Evolutionary conservation across 2,888 invertebrate species (phyloP).

Genomic region (Operophtera brumata): DNA sequence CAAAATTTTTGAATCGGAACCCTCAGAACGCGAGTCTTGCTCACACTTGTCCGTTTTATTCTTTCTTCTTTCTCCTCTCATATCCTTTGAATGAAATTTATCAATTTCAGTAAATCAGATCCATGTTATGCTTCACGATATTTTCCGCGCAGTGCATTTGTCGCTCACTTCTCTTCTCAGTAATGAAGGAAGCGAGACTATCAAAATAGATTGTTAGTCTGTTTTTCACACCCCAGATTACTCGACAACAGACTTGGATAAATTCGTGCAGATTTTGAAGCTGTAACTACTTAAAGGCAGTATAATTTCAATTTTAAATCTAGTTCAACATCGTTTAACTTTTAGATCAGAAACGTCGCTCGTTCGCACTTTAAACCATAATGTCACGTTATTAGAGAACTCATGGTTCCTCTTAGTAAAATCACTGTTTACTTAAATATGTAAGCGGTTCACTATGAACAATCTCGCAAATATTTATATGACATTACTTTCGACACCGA

Average conservation of each 20-base stretch:
- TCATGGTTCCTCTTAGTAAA: too few species aligned
- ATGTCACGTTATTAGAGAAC: too few species aligned
- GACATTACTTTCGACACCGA: too few species aligned
- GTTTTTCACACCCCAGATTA: conserved; percentile 33
- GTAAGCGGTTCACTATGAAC: too few species aligned
- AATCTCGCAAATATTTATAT: too few species aligned
- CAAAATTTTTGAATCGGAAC: too few species aligned
- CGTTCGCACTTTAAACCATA: too few species aligned
- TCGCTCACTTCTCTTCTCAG: conserved; percentile 32
- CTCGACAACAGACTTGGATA: conserved; percentile 15
- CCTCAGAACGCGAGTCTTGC: too few species aligned
- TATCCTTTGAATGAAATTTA: neutral
- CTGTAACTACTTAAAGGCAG: conserved; percentile 8
- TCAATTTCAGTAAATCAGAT: conserved; percentile 18
- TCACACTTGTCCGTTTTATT: too few species aligned
- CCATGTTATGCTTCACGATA: conserved; percentile 40
- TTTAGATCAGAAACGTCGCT: neutral
- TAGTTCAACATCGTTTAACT: neutral
- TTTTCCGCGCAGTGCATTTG: conserved; percentile 44
- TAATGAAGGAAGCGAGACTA: conserved; percentile 45
- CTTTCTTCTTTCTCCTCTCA: too few species aligned
- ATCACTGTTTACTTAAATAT: too few species aligned
- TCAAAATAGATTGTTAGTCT: conserved; percentile 46
- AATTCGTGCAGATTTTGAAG: conserved; percentile 10
- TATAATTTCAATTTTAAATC: conserved; percentile 15